Evolutionary conservation across 2,113 vertebrate species (phyloP), one percentile per base, ranked within the genome.

Genomic region (Nipponia nippon): DNA sequence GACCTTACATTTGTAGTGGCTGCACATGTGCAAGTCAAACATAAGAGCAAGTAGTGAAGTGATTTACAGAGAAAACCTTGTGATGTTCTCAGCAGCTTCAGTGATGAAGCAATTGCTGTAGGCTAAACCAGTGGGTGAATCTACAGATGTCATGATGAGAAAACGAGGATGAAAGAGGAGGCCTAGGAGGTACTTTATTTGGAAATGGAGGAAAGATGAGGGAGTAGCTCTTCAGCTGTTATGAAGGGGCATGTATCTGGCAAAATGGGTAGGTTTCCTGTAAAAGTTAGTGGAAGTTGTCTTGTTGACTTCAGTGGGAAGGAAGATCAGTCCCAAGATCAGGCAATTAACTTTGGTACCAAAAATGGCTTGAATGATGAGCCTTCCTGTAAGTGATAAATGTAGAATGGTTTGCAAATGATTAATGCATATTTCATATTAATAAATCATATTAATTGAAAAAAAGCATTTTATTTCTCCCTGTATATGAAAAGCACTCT

Each of bases 391-490:
- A 92, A 96, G 25, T 92, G 83, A 92, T 97, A 23, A 95, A 96
- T 89, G 77, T 71, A 72, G 81, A 87, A 81, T 79, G 58, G 69
- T 56, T 96, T 76, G 81, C 49, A 95, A 97, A 96, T 96, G 86
- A 97, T 96, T 96, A 97, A 96, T 97, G 90, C 77, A 72, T 87
- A 93, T 71, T 87, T 94, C 10, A 9, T 93, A 95, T 97, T 90
- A 95, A 95, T 97, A 96, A 97, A 95, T 95, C 90, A 97, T 93
- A 96, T 87, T 89, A 96, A 96, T 96, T 94, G 72, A n/a, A n/a
- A n/a, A n/a, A n/a, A n/a, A n/a, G 34, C 53, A n/a, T 89, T 92
- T 70, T 73, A 49, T 70, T 94, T 89, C 67, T 75, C 30, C 21
- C 20, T 52, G 11, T 16, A 16, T 36, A 46, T 55, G 34, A 66